phyloP scores from a whole-genome alignment of 2,888 invertebrate genomes.

The Choristoneura rosaceana region DNA sequence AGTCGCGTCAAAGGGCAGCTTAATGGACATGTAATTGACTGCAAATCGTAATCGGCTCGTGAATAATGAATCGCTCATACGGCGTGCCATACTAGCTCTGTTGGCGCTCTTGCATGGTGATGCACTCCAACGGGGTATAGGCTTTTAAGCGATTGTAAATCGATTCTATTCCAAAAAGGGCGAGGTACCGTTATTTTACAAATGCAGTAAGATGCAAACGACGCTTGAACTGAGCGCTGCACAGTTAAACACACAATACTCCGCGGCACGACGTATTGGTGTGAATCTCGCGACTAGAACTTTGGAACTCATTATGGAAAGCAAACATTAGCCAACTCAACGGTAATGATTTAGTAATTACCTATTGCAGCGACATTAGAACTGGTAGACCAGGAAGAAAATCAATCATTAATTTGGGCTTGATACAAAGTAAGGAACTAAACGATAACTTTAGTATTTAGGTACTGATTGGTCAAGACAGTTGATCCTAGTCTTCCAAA shows the following conservation, averaged over 20 bases:
- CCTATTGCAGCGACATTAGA: neutral
- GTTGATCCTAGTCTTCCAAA: too few species aligned
- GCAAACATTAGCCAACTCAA: constrained; percentile 56
- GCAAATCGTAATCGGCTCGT: constrained; percentile 33
- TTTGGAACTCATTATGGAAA: constrained; percentile 57
- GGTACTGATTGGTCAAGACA: too few species aligned
- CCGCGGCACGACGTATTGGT: constrained; percentile 54
- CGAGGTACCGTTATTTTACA: constrained; percentile 66
- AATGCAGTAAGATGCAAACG: constrained; percentile 70
- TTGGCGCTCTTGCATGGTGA: constrained; percentile 4
- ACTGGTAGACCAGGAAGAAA: neutral
- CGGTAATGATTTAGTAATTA: neutral
- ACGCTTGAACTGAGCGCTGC: constrained; percentile 46
- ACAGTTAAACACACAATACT: constrained; percentile 62
- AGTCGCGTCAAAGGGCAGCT: constrained; percentile 4
- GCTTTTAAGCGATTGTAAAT: constrained; percentile 52
- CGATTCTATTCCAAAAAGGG: constrained; percentile 66
- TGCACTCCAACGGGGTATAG: constrained; percentile 10
- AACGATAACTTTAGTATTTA: too few species aligned
- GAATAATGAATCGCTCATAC: constrained; percentile 29
- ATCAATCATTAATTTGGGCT: neutral
- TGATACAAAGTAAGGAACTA: neutral
- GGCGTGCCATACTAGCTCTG: neutral
- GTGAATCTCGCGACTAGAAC: constrained; percentile 54
- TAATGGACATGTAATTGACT: constrained; percentile 32